Conservation (phyloP, 2,113 vertebrate genomes). For the Anser brachyrhynchus region DNA sequence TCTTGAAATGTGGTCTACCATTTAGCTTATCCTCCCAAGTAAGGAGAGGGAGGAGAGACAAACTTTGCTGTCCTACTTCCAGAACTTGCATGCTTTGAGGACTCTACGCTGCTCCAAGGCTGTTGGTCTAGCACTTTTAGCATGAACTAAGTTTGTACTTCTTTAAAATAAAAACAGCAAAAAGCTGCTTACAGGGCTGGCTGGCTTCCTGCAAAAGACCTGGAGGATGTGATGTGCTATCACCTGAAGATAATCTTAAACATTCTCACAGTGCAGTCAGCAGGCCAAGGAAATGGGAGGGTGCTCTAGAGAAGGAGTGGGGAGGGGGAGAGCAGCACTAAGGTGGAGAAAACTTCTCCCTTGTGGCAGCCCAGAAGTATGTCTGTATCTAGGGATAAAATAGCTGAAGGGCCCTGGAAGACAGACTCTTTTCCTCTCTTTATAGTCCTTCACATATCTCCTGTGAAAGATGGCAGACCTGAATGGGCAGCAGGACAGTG, state of each 20-base stretch:
- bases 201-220: background rate
- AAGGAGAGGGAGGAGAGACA: background rate
- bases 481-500: background rate
- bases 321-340: background rate
- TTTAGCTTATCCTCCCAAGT: background rate
- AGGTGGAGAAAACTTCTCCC: background rate
- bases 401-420: background rate
- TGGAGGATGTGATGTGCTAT: background rate
- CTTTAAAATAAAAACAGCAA: background rate
- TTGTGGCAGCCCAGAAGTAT: background rate
- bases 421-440: background rate
- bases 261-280: background rate
- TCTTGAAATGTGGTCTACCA: background rate
- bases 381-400: background rate
- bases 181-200: background rate
- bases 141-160: background rate
- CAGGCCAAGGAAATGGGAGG: background rate
- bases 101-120: background rate
- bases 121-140: background rate
- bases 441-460: background rate
- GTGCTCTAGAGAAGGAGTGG: background rate
- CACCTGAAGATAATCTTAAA: background rate
- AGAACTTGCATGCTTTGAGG: background rate
- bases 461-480: background rate
- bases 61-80: background rate